These are phyloP conservation scores for Bombylius major DNA, from an alignment of 2,888 invertebrate genomes.

Conservation along the genomic window DNA sequence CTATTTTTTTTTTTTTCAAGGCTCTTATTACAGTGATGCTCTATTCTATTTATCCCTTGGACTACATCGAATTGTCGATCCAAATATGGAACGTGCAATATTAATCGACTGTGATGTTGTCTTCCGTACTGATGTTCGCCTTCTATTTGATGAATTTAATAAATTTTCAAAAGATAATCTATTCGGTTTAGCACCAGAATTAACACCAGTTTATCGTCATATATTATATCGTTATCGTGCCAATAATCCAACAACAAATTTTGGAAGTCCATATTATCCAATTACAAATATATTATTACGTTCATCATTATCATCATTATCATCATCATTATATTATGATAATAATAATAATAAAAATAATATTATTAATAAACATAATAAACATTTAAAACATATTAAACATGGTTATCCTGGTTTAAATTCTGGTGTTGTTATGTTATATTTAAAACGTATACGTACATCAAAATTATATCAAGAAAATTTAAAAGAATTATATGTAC, in stretches of 20 bases:
- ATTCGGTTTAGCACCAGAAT: slow-evolving; percentile 59
- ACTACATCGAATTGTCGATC: slow-evolving; percentile 53
- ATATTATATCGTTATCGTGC: slow-evolving; percentile 53
- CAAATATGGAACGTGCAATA: slow-evolving; percentile 46
- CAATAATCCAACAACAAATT: slow-evolving; percentile 47
- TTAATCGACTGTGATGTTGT: slow-evolving; percentile 68
- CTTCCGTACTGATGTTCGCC: slow-evolving; percentile 52
- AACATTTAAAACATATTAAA: slow-evolving; percentile 18
- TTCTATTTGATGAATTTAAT: slow-evolving; percentile 54
- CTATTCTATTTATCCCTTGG: slow-evolving; percentile 67
- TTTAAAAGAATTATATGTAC: slow-evolving; percentile 41
- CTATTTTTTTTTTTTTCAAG: slow-evolving; percentile 23
- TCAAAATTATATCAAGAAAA: slow-evolving; percentile 48
- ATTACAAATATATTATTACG: slow-evolving; percentile 11
- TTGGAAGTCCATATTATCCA: slow-evolving; percentile 39
- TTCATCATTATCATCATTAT: not conserved
- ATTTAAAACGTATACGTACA: slow-evolving; percentile 51
- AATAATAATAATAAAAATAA: not conserved
- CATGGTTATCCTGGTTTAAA: slow-evolving; percentile 64
- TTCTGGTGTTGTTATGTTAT: slow-evolving; percentile 62
- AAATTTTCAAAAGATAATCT: slow-evolving; percentile 48
- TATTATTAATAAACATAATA: slow-evolving; percentile 13
- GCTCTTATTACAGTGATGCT: slow-evolving; percentile 64
- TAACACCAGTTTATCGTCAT: slow-evolving; percentile 68
- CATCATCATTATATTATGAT: not conserved